phyloP scores from a whole-genome alignment of 2,888 invertebrate species.

The Electrophaes corylata region DNA sequence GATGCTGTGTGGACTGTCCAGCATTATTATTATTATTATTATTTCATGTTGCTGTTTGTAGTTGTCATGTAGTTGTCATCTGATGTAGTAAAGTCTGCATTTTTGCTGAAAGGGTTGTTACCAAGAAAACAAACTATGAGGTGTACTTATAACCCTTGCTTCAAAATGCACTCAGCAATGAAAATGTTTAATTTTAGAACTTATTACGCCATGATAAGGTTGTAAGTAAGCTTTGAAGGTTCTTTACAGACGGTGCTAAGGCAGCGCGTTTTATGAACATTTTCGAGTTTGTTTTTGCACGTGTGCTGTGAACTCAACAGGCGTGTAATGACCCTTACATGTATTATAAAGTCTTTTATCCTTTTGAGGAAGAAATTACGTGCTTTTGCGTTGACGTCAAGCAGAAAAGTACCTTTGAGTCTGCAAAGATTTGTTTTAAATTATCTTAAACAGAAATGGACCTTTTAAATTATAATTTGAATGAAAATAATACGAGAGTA shows the following conservation, averaged over 20 bases:
- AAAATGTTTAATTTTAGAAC: constrained; percentile 12
- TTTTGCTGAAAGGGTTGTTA: not conserved
- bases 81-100: not conserved
- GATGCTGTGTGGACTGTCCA: too few species aligned
- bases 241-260: constrained; percentile 15
- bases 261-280: constrained; percentile 47
- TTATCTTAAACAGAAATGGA: constrained; percentile 12
- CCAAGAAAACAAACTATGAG: constrained; percentile 6
- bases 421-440: constrained; percentile 49
- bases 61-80: not conserved
- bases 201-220: constrained; percentile 21
- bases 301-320: constrained; percentile 71
- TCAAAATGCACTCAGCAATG: constrained; percentile 6
- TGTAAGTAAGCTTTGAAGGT: constrained; percentile 10
- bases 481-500: not conserved
- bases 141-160: constrained; percentile 15
- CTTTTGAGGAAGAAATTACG: constrained; percentile 67
- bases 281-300: constrained; percentile 66
- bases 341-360: constrained; percentile 74
- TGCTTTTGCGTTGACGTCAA: constrained; percentile 66
- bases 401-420: constrained; percentile 69
- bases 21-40: too few species aligned
- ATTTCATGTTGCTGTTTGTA: not conserved
- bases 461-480: not conserved
- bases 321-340: constrained; percentile 74